Evolutionary conservation across 2,797 vertebrate species (phyloP), one percentile per base, ranked within the genome.

Genomic region (Gymnodraco acuticeps): DNA sequence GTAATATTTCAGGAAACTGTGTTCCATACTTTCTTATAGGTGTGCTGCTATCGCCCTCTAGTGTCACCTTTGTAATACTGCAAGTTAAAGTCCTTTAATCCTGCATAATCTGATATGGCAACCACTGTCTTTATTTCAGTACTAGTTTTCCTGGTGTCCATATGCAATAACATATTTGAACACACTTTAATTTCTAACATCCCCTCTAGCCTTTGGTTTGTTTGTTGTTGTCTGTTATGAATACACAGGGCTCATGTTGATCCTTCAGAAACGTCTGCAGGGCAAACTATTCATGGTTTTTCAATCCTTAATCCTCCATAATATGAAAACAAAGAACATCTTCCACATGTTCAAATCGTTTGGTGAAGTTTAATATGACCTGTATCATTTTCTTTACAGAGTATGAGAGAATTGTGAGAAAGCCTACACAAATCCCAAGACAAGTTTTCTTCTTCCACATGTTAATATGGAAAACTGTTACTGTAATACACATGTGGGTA

Each of bases 1-100:
- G 27, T 23, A 53, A 7, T 11, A 11, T 3, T 16, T 3, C 3
- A 38, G 14, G 11, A 48, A 43, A 6, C 17, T 4, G 10, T 4
- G 9, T 38, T 9, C 1, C 27, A 0, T 4, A 11, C 1, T 48
- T 10, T 23, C 58, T 61, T 15, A 19, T 27, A 41, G 2, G 13
- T 69, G 70, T 33, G 42, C 46, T 47, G 14, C 52, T 75, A 73
- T 20, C 77, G 65, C 87, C 86, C 81, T 69, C 90, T 87, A 70
- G 78, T 76, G 88, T 3, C 47, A 9, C 0, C 3, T 54, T 3
- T 1, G 5, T n/a, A 52, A 31, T 42, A 64, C 41, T 84, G 55
- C 77, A 77, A 16, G 12, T 19, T 7, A 3, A 14, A 17, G 38
- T 20, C 10, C 27, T 23, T 42, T 12, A 14, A 15, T 43, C 9